Conservation (phyloP, 2,888 invertebrate genomes). For the Arge pagana region DNA sequence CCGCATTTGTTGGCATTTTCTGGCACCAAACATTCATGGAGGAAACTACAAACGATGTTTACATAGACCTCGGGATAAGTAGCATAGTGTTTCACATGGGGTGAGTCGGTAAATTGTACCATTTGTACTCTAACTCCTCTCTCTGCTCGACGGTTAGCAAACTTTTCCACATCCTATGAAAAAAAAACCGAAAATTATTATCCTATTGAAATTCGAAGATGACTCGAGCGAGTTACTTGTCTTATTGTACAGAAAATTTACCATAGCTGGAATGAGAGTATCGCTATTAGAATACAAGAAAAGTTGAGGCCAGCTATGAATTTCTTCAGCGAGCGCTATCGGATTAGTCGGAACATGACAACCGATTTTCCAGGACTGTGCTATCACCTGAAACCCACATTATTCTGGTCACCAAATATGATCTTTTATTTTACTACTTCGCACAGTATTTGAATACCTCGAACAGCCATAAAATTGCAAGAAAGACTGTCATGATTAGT, state of each 20-base stretch:
- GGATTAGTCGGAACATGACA: slow-evolving; percentile 63
- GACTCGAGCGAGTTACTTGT: background rate
- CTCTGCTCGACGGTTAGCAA: slow-evolving; percentile 64
- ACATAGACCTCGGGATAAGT: slow-evolving; percentile 68
- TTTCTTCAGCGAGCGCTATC: slow-evolving; percentile 64
- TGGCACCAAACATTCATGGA: slow-evolving; percentile 62
- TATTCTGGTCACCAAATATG: background rate
- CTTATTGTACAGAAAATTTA: slow-evolving; percentile 45
- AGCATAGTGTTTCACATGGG: slow-evolving; percentile 75
- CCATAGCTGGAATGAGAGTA: slow-evolving; percentile 67
- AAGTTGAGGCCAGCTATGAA: slow-evolving; percentile 69
- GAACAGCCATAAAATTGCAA: slow-evolving; percentile 66
- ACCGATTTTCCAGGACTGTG: slow-evolving; percentile 48
- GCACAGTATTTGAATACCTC: slow-evolving; percentile 58
- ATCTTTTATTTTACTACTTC: slow-evolving; percentile 23
- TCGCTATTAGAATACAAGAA: slow-evolving; percentile 77
- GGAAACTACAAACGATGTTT: slow-evolving; percentile 65
- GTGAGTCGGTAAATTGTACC: slow-evolving; percentile 71
- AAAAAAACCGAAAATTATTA: slow-evolving; percentile 19
- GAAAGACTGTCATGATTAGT: slow-evolving; percentile 62
- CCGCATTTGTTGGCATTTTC: slow-evolving; percentile 31
- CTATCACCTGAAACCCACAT: slow-evolving; percentile 46
- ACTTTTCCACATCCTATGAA: slow-evolving; percentile 69
- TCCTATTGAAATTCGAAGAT: background rate
- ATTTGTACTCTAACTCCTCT: slow-evolving; percentile 67